phyloP scores from a whole-genome alignment of 2,797 vertebrate species.

The Melanitta fusca region DNA sequence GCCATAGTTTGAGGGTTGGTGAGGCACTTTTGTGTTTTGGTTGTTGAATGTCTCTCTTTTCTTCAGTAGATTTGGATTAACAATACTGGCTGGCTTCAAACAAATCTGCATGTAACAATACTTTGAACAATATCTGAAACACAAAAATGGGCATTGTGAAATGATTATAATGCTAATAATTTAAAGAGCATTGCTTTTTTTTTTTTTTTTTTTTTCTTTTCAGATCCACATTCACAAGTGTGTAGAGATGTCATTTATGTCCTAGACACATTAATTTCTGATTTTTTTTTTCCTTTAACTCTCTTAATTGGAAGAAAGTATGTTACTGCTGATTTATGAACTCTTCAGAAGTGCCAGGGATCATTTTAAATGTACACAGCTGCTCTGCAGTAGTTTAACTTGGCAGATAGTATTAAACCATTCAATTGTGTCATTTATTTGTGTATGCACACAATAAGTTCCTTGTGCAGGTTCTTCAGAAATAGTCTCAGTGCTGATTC shows the following conservation, averaged over 20 bases:
- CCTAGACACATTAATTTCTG: constrained; percentile 79
- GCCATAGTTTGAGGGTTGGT: background rate
- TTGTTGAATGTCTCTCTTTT: background rate
- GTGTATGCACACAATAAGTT: constrained; percentile 82
- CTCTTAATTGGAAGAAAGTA: constrained; percentile 83
- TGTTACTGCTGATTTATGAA: constrained; percentile 82
- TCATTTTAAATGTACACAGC: constrained; percentile 84
- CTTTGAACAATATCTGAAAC: constrained; percentile 7
- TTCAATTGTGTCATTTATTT: constrained; percentile 86
- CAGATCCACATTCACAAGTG: constrained; percentile 59
- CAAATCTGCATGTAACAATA: background rate
- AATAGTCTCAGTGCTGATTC: constrained; percentile 63
- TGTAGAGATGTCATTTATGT: constrained; percentile 74
- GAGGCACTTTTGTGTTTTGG: background rate
- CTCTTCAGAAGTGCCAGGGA: constrained; percentile 78
- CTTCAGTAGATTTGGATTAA: background rate
- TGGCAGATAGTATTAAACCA: constrained; percentile 83
- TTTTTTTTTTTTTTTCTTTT: constrained; percentile 53
- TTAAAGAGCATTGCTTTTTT: constrained; percentile 33
- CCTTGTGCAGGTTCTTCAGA: constrained; percentile 82
- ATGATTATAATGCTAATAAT: background rate
- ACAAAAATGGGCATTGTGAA: background rate
- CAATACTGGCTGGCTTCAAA: background rate
- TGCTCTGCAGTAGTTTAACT: constrained; percentile 82
- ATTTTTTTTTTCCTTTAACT: constrained; percentile 72